Base-by-base conservation (phyloP, 2,888 invertebrate genomes). In the Entomobrya proxima region DNA sequence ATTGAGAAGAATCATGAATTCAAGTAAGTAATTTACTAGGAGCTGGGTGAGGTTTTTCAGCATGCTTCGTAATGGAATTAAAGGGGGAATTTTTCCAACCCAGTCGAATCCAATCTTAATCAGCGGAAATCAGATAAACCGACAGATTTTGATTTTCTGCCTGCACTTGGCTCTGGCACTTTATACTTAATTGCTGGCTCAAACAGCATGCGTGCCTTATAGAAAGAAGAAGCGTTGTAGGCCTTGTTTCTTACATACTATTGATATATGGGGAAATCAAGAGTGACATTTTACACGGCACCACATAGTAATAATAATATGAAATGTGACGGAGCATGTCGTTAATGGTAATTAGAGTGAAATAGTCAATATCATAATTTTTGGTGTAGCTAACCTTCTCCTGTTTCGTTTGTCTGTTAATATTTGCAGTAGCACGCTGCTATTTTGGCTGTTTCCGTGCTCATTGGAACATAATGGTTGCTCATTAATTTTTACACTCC, bases 401-500 rank as follows among this genome's bases (percentile, higher is more conserved):
- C 18, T 52, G 40, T 40, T 9, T 18, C 18, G 2, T 52, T 50
- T 50, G 50, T n/a, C 4, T 4, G n/a, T 15, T 52, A 9, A 37
- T 30, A 37, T 18, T 0, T 7, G 37, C 64, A 55, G n/a, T n/a
- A n/a, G n/a, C 55, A 55, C 55, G 24, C 24, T 55, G 15, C 24
- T 35, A 32, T 13, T 35, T 32, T 35, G 32, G 18, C 21, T 2
- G n/a, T 15, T 64, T 18, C 35, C 61, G 2, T 64, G 24, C n/a
- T 44, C 44, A 9, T 44, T 74, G 52, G 21, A 50, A 35, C 52
- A 74, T 52, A 35, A 52, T 50, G 7, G 50, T 52, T 35, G n/a
- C 52, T 74, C 74, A 74, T 74, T 74, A 74, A 52, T 52, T 74
- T 74, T 74, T 74, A 74, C 52, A 74, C 50, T 50, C 74, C 32